A percentile compares a stretch with the other conserved stretches of the same genome.
phyloP scores from a whole-genome alignment of 2,888 invertebrate genomes.

The Zaprionus bogoriensis region DNA sequence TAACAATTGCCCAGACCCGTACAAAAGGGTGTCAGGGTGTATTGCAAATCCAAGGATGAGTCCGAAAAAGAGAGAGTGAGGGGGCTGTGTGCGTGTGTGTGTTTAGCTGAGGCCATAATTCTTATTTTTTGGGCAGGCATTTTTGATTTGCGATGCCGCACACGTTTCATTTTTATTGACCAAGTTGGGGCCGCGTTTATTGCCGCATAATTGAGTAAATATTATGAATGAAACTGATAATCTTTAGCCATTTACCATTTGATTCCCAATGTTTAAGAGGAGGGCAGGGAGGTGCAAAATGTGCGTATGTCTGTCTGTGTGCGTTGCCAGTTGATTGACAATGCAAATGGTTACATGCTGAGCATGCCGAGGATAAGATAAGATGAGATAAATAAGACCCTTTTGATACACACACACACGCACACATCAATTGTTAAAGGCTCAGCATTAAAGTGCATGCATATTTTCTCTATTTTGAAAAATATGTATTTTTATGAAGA shows the following conservation, averaged over 20 bases:
- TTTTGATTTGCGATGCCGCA: slow-evolving; percentile 53
- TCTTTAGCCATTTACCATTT: slow-evolving; percentile 61
- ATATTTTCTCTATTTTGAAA: background rate
- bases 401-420: slow-evolving; percentile 11
- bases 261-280: slow-evolving; percentile 26
- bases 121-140: background rate
- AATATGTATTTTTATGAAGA: no score
- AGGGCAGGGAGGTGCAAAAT: no score
- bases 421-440: slow-evolving; percentile 9
- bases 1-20: slow-evolving; percentile 22
- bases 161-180: slow-evolving; percentile 66
- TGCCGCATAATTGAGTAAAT: slow-evolving; percentile 69
- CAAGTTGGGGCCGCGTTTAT: slow-evolving; percentile 65
- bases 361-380: slow-evolving; percentile 19
- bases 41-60: no score
- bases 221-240: slow-evolving; percentile 69
- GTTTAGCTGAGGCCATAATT: slow-evolving; percentile 5
- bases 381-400: slow-evolving; percentile 1
- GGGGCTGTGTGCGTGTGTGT: background rate
- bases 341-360: slow-evolving; percentile 49
- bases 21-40: slow-evolving; percentile 1
- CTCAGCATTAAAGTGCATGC: background rate
- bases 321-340: slow-evolving; percentile 43
- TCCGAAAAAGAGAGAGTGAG: background rate
- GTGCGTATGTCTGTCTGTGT: background rate